Base-by-base conservation (phyloP, 2,888 invertebrate genomes). In the Criorhina ranunculi region DNA sequence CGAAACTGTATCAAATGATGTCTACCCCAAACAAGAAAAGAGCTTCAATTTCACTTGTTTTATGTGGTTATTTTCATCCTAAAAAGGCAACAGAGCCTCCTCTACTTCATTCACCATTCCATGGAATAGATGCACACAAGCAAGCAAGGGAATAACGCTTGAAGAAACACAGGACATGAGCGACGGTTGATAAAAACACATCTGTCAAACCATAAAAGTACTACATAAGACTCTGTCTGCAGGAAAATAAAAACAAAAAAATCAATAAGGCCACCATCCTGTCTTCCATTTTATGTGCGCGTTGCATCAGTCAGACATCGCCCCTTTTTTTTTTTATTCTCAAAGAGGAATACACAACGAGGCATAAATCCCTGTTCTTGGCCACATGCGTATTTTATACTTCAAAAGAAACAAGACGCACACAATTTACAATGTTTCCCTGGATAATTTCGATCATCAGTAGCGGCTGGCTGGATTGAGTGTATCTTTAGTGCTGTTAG, bases 131-230 rank as follows among this genome's bases (percentile, higher is more conserved):
- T 31, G 31, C 35, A 15, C 31, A 33, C 9, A 44, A 33, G 12
- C 42, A 46, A n/a, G n/a, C n/a, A 29, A 46, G 11, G 42, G 31
- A 67, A 59, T 49, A 59, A 77, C 60, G 76, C 67, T 76, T 31
- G 19, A 66, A 33, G 37, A 40, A 67, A 31, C 67, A 67, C 59
- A 53, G 46, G 19, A 69, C 44, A 33, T 29, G 42, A 17, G 15
- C 24, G 76, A 59, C 51, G 59, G 64, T 11, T 15, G 35, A 55
- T 44, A 31, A 53, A 46, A 59, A 59, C 67, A 33, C 66, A 67
- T 67, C 76, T 67, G 59, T 67, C 76, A 67, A 59, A 51, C 59
- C 57, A 66, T 67, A 67, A 40, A 60, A 51, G 67, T 67, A 67
- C 12, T 31, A 8, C 9, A 66, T 11, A 4, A 42, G 1, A 35